Base-by-base conservation (phyloP, 2,113 vertebrate species). In the Alexandromys fortis region DNA sequence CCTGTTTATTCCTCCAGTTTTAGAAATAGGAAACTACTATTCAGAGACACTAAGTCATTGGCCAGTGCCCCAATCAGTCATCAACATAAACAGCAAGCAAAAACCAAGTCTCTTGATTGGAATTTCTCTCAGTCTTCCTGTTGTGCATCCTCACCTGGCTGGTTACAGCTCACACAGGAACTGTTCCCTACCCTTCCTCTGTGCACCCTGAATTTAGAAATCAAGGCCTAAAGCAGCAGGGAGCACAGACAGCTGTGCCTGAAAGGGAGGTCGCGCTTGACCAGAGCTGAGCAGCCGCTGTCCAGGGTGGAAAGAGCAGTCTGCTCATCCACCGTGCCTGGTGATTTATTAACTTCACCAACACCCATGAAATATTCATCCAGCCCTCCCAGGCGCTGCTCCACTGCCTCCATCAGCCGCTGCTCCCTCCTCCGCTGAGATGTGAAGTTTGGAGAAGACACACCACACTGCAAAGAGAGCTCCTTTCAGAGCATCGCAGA, bases 311-410 rank as follows among this genome's bases (percentile, higher is more conserved):
- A 90, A 28, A 8, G 30, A 85, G 78, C 0, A 0, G 42, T 81
- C 70, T 61, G 2, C 26, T n/a, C 3, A 0, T 67, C 81, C 38
- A 67, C 12, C 75, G 67, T 19, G 22, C 10, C 93, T 95, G 67
- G 52, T 96, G 94, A 96, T 94, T 97, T 97, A 96, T 97, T 94
- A 92, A 92, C 89, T 91, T 67, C 85, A 12, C 72, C 65, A 77
- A 72, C 61, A 52, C 68, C 77, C 89, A 95, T 97, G 86, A 97
- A 96, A 97, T 96, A 97, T 91, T 96, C 89, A 97, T 92, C 35
- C 8, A 1, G 16, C 26, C 4, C 94, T 87, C 61, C 12, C n/a
- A 72, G 81, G 79, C 45, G 33, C 47, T 5, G 47, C 30, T 68
- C 70, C 76, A 58, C 85, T 35, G 72, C 92, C 87, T 96, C 94